phyloP scores from a whole-genome alignment of 2,888 invertebrate genomes.

The Calameuta idolon region DNA sequence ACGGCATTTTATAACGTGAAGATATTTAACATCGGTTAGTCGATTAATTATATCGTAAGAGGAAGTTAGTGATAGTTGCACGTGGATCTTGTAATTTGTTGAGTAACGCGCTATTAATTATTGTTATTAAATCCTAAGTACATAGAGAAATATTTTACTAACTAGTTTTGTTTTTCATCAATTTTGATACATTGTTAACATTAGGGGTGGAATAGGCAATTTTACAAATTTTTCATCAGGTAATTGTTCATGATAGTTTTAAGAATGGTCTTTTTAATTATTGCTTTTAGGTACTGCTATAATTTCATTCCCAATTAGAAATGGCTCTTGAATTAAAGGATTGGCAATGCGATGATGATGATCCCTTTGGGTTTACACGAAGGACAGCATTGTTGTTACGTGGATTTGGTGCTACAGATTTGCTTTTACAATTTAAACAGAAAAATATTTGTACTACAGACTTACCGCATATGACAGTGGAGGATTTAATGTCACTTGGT shows the following conservation, averaged over 20 bases:
- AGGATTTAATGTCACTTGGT: conserved; percentile 5
- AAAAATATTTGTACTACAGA: background rate
- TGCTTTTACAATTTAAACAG: background rate
- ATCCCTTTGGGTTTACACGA: conserved; percentile 1
- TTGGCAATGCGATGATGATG: background rate
- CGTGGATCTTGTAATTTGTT: no score
- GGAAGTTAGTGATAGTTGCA: background rate
- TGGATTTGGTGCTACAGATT: background rate
- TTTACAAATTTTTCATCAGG: background rate
- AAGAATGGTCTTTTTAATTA: background rate
- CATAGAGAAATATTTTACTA: background rate
- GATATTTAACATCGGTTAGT: no score
- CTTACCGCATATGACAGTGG: background rate
- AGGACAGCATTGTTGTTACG: background rate
- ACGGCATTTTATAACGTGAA: no score
- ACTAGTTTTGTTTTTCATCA: background rate
- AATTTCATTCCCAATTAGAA: background rate
- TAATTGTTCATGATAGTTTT: background rate
- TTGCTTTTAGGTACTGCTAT: background rate
- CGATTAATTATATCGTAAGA: no score
- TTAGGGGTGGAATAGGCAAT: no score
- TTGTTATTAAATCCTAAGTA: background rate
- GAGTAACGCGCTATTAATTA: background rate
- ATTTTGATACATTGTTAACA: background rate
- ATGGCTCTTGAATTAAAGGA: background rate